Conservation (phyloP, 2,888 invertebrate genomes). For the Pyrocoelia pectoralis region DNA sequence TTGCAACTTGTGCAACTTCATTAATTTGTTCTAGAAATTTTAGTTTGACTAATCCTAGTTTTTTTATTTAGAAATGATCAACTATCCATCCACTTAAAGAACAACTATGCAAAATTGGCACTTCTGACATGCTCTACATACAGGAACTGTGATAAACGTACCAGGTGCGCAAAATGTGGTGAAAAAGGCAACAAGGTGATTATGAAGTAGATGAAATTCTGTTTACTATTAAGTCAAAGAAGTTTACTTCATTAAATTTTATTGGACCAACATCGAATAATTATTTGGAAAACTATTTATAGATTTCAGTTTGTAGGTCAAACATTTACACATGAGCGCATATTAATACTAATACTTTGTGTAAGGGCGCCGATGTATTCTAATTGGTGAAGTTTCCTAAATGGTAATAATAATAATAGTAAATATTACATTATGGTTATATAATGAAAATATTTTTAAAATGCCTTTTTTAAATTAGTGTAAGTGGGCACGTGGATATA, state of each 20-base stretch:
- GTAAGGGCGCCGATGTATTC: conserved; percentile 37
- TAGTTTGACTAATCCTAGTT: background rate
- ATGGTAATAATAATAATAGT: conserved; percentile 43
- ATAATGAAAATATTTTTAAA: conserved; percentile 56
- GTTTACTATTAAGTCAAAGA: conserved; percentile 6
- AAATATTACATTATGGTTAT: conserved; percentile 47
- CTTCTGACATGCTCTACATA: conserved; percentile 38
- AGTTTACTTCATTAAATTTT: conserved; percentile 37
- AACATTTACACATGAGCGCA: conserved; percentile 49
- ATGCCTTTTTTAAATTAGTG: conserved; percentile 53
- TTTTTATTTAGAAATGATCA: conserved; percentile 6
- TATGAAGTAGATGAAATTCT: conserved; percentile 58
- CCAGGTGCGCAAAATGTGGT: conserved; percentile 28
- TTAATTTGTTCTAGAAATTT: too few species aligned
- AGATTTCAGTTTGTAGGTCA: conserved; percentile 32
- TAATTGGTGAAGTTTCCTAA: conserved; percentile 57
- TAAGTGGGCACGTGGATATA: conserved; percentile 40
- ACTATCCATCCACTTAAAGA: conserved; percentile 8
- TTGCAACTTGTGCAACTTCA: too few species aligned
- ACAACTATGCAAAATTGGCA: background rate
- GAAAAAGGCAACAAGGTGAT: conserved; percentile 58
- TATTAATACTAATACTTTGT: conserved; percentile 47
- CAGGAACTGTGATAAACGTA: conserved; percentile 39
- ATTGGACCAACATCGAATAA: conserved; percentile 57
- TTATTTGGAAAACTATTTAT: conserved; percentile 43